Evolutionary conservation across 2,888 invertebrate genomes (phyloP), one percentile per base, ranked within the genome.

Genomic region (Nemoura dubitans): DNA sequence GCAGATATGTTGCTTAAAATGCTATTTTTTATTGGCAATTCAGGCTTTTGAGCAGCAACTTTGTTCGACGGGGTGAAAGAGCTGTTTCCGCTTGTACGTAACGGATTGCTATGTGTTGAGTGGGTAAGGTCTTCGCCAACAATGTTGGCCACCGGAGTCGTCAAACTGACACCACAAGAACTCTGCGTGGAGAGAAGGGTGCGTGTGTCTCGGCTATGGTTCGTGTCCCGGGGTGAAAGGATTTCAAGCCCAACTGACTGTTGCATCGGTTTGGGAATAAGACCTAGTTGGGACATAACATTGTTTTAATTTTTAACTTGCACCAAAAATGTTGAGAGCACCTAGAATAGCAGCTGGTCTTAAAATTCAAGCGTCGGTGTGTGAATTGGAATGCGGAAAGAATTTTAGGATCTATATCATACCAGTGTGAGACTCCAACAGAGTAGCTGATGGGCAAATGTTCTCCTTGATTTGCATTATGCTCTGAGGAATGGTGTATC

Each of bases 401-500:
- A n/a, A n/a, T n/a, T n/a, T n/a, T n/a, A n/a, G n/a, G n/a, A n/a
- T n/a, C n/a, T n/a, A n/a, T n/a, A 59, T 3, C 59, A 59, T 59
- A 59, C 59, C 59, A 59, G 59, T 59, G 59, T 59, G 59, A 7
- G 59, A 21, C 14, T 59, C 59, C 21, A 59, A 14, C 59, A 59
- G 16, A 1, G 59, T 59, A 59, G 59, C 59, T 59, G 59, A 59
- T 59, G 59, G 59, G 14, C 59, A 14, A 59, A 59, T 59, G 21
- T 59, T 59, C 59, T 59, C 59, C 21, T 21, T 59, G 21, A 59
- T 59, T 59, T 59, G 59, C 59, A 7, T 1, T 2, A 59, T 59
- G 21, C 59, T 59, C 43, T 78, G 85, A 0, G 87, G 87, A 28
- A 87, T 86, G 30, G 87, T 83, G 10, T 76, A 77, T 28, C 80